Conservation (phyloP, 2,113 vertebrate species). For the Lota lota region DNA sequence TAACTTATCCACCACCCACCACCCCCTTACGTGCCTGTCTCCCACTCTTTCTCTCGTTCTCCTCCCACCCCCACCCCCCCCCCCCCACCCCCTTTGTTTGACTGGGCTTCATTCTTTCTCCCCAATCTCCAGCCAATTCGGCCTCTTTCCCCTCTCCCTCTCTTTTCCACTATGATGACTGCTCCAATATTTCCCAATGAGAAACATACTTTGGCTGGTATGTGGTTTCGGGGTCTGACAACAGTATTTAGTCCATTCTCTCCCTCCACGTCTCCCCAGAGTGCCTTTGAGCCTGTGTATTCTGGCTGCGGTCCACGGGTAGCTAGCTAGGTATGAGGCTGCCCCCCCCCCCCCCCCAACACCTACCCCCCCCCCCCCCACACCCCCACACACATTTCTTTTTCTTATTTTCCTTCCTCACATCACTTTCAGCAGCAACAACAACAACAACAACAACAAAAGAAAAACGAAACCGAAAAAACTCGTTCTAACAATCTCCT, state of each 20-base stretch:
- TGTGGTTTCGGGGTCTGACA: background rate
- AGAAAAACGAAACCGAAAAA: background rate
- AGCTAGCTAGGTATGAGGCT: background rate
- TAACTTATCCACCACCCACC: too few species aligned
- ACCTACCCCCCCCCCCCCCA: background rate
- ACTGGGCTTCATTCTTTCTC: constrained; percentile 37
- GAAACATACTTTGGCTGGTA: background rate
- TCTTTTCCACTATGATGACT: background rate
- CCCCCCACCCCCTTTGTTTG: constrained; percentile 9
- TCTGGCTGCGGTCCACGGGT: constrained; percentile 6
- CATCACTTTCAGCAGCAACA: background rate
- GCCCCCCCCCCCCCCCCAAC: background rate
- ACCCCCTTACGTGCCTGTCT: too few species aligned
- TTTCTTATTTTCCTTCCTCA: background rate
- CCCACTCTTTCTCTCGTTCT: too few species aligned
- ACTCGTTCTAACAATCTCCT: too few species aligned
- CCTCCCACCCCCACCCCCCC: too few species aligned
- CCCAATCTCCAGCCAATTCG: background rate
- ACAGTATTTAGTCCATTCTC: constrained; percentile 4
- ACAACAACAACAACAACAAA: too few species aligned
- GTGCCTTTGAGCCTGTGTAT: background rate
- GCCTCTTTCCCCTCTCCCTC: constrained; percentile 1
- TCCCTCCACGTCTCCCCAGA: constrained; percentile 6
- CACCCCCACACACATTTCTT: too few species aligned
- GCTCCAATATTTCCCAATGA: background rate